Conservation (phyloP, 2,888 invertebrate genomes). For the Baronia brevicornis region DNA sequence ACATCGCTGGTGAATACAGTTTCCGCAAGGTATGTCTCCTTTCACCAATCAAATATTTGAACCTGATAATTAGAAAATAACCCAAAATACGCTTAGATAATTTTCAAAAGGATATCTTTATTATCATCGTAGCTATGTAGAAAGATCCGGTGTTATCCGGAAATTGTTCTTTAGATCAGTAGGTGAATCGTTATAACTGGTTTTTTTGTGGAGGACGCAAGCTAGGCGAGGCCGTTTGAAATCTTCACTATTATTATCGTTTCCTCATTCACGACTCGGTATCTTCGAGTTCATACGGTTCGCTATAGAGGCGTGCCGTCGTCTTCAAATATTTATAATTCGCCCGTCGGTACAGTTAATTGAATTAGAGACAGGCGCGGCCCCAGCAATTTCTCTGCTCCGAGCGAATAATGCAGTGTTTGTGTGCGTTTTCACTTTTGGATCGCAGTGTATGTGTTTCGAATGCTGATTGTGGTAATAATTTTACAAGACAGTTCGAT, state of each 20-base stretch:
- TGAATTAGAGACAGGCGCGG: slow-evolving; percentile 39
- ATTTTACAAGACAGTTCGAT: slow-evolving; percentile 1
- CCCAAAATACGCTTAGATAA: slow-evolving; percentile 19
- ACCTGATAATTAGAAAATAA: slow-evolving; percentile 38
- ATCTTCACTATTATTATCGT: slow-evolving; percentile 41
- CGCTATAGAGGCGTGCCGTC: slow-evolving; percentile 27
- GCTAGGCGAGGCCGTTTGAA: slow-evolving; percentile 40
- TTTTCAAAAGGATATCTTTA: slow-evolving; percentile 10
- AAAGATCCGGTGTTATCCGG: slow-evolving; percentile 33
- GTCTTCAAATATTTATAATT: slow-evolving; percentile 28
- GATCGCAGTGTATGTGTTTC: slow-evolving; percentile 37
- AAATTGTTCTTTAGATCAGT: slow-evolving; percentile 55
- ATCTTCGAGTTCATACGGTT: slow-evolving; percentile 23
- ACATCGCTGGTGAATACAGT: slow-evolving; percentile 31
- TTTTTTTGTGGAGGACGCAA: slow-evolving; percentile 46
- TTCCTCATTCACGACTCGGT: slow-evolving; percentile 36
- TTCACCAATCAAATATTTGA: slow-evolving; percentile 64
- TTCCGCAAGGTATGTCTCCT: slow-evolving; percentile 66
- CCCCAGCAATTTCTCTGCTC: slow-evolving; percentile 24
- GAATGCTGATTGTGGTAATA: slow-evolving; percentile 13
- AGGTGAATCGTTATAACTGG: slow-evolving; percentile 56
- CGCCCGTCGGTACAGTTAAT: slow-evolving; percentile 32
- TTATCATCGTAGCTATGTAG: slow-evolving; percentile 11
- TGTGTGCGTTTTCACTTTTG: slow-evolving; percentile 40
- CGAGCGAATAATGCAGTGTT: slow-evolving; percentile 22